These are phyloP conservation scores for Sinella curviseta DNA, from an alignment of 1,140 invertebrate genomes.

Conservation along the genomic window DNA sequence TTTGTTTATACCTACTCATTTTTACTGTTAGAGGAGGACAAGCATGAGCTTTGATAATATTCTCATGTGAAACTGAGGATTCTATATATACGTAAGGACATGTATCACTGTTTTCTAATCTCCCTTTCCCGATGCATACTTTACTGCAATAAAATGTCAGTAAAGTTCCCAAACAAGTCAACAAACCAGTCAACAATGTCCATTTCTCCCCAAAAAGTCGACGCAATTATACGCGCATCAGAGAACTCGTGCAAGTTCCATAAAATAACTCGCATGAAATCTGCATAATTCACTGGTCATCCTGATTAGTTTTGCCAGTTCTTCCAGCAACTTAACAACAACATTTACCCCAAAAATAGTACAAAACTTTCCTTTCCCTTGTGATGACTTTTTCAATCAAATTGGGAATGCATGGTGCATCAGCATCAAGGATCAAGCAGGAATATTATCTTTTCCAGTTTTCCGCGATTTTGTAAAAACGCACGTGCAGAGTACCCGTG, in stretches of 20 bases:
- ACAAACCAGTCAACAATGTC: background rate
- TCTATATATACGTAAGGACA: background rate
- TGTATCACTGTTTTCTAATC: background rate
- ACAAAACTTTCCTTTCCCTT: no score
- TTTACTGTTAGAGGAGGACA: no score
- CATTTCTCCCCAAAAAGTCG: slow-evolving; percentile 4
- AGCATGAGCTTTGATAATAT: no score
- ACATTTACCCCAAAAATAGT: no score
- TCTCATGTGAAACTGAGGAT: no score
- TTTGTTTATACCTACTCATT: background rate
- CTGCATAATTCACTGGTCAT: slow-evolving; percentile 40
- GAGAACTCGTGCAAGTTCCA: background rate
- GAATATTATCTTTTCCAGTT: no score
- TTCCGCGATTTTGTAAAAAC: no score
- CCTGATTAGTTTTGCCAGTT: slow-evolving; percentile 30
- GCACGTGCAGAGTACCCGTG: no score
- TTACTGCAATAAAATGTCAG: background rate
- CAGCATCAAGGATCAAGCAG: no score
- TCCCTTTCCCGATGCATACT: background rate
- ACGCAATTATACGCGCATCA: background rate
- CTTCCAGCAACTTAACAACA: slow-evolving; percentile 10
- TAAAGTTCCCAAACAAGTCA: slow-evolving; percentile 13
- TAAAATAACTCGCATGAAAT: slow-evolving; percentile 25
- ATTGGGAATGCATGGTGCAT: no score
- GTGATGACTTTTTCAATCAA: no score